Percentiles rank a stretch among this genome's conserved stretches.
These are phyloP conservation scores for Gopherus evgoodei DNA, from an alignment of 2,113 vertebrate species.

Conservation along the genomic window DNA sequence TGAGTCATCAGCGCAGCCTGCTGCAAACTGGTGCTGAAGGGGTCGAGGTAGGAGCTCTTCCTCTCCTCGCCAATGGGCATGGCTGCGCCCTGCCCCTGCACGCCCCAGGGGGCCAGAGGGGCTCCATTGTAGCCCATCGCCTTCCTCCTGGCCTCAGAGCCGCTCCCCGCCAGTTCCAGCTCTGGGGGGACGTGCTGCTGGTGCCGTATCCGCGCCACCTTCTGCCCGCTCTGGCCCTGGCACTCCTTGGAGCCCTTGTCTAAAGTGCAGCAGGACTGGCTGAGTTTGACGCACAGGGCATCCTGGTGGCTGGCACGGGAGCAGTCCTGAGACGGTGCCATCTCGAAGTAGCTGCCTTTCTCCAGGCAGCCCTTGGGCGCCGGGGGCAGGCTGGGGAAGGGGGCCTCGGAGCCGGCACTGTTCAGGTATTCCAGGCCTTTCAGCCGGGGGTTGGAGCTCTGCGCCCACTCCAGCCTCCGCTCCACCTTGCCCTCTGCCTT, in stretches of 20 bases:
- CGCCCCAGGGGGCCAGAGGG: slow-evolving; percentile 88
- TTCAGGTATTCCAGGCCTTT: slow-evolving; percentile 91
- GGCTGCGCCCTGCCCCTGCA: slow-evolving; percentile 84
- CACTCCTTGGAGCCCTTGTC: slow-evolving; percentile 87
- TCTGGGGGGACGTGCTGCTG: slow-evolving; percentile 91
- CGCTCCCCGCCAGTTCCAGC: slow-evolving; percentile 35
- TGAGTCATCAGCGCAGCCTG: slow-evolving; percentile 76
- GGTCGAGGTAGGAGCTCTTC: slow-evolving; percentile 90
- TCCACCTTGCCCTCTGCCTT: slow-evolving; percentile 88
- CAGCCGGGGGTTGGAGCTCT: slow-evolving; percentile 77
- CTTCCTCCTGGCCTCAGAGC: slow-evolving; percentile 88
- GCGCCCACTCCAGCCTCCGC: slow-evolving; percentile 88
- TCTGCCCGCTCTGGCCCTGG: slow-evolving; percentile 75
- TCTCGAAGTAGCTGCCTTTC: slow-evolving; percentile 84
- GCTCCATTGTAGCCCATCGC: slow-evolving; percentile 84
- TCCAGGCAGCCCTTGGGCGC: slow-evolving; percentile 82
- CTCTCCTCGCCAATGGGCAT: slow-evolving; percentile 84
- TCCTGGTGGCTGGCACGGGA: slow-evolving; percentile 84
- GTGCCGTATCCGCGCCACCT: slow-evolving; percentile 94
- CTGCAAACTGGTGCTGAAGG: slow-evolving; percentile 79
- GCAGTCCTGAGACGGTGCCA: slow-evolving; percentile 88
- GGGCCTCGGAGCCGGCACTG: slow-evolving; percentile 82
- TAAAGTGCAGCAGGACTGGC: slow-evolving; percentile 89
- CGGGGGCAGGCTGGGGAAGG: slow-evolving; percentile 82
- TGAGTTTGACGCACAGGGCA: slow-evolving; percentile 71